Evolutionary conservation across 2,113 vertebrate species (phyloP).

Genomic region (Ciconia boyciana): DNA sequence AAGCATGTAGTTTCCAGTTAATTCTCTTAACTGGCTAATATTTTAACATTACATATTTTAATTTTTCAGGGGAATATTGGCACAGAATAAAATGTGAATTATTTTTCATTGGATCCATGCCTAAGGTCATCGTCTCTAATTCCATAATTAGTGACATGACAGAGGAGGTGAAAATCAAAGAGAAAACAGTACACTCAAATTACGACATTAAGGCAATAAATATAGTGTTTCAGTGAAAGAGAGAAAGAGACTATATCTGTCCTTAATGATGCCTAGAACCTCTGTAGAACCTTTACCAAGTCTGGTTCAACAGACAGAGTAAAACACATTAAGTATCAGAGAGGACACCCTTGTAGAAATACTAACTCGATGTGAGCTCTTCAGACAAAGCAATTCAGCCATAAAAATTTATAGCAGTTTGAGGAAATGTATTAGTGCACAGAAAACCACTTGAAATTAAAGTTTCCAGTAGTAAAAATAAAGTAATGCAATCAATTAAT

Average conservation of each 20-base stretch:
- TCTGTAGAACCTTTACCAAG: background rate
- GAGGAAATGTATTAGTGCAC: background rate
- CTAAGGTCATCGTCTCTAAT: background rate
- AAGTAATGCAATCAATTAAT: background rate
- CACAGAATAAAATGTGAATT: background rate
- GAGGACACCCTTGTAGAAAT: background rate
- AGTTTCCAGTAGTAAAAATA: background rate
- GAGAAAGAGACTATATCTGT: background rate
- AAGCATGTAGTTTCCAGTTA: background rate
- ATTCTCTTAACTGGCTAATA: background rate
- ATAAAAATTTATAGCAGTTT: background rate
- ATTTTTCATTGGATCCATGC: background rate
- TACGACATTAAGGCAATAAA: background rate
- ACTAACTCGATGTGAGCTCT: background rate
- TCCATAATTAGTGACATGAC: background rate
- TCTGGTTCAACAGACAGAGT: background rate
- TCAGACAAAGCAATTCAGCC: background rate
- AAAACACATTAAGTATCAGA: background rate
- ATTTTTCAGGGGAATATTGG: background rate
- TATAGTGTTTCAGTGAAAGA: background rate
- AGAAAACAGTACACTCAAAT: background rate
- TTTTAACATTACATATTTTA: background rate
- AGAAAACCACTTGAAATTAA: background rate
- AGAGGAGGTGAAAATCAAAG: background rate
- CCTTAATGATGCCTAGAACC: background rate